These are phyloP conservation scores for Acipenser ruthenus DNA, from an alignment of 2,797 vertebrate species.

Conservation along the genomic window DNA sequence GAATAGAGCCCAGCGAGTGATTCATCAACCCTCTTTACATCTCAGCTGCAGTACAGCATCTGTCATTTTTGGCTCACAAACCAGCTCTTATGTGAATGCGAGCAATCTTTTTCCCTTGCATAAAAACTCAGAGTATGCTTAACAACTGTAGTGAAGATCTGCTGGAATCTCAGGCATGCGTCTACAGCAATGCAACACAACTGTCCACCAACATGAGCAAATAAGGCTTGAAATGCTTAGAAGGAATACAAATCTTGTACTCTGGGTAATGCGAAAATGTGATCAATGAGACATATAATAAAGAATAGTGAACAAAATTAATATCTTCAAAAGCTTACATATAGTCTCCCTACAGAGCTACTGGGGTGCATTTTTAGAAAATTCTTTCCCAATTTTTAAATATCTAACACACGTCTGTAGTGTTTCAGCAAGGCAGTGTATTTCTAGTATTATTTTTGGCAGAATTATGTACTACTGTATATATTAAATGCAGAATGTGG, in stretches of 20 bases:
- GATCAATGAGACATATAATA: slow-evolving; percentile 2
- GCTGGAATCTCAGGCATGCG: slow-evolving; percentile 77
- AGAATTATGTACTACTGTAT: no score
- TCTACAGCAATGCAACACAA: slow-evolving; percentile 55
- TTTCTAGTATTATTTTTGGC: no score
- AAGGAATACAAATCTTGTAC: slow-evolving; percentile 17
- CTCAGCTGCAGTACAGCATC: slow-evolving; percentile 67
- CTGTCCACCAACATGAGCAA: slow-evolving; percentile 48
- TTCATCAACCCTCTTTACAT: slow-evolving; percentile 38
- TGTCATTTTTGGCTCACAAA: slow-evolving; percentile 77
- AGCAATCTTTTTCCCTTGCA: slow-evolving; percentile 56
- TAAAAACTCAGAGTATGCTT: slow-evolving; percentile 73
- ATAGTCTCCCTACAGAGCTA: no score
- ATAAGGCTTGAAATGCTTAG: slow-evolving; percentile 38
- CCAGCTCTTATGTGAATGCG: slow-evolving; percentile 68
- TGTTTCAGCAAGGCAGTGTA: no score
- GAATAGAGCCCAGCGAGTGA: slow-evolving; percentile 35
- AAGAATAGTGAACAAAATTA: no score
- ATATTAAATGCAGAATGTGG: no score
- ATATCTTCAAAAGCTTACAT: no score
- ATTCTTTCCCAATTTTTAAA: no score
- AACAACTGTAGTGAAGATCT: slow-evolving; percentile 85
- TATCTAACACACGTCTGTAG: no score
- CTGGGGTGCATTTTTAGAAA: no score
- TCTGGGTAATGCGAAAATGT: slow-evolving; percentile 7